Base-by-base conservation (phyloP, 1,140 invertebrate species). In the Zaprionus vittiger region DNA sequence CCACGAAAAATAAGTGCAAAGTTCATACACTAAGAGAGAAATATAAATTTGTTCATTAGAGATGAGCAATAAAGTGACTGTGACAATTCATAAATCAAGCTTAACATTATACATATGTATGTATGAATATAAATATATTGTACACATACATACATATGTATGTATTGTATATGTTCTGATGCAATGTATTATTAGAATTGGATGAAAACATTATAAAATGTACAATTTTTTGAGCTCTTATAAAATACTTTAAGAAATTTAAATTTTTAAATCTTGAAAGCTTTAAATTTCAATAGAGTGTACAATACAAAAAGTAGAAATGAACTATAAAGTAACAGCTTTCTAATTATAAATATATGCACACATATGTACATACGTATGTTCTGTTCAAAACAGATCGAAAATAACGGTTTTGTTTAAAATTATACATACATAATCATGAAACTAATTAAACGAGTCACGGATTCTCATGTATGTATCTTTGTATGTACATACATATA, bases 61-160 rank as follows among this genome's bases (percentile, higher is more conserved):
- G 47, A 65, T 65, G 62, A 55, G 31, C 62, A 65, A 20, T 26
- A 55, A 26, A 7, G 34, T 41, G 15, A 56, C 52, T 65, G 63
- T 22, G 62, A 55, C 17, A 41, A 55, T 47, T 9, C n/a, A 44
- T n/a, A 26, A 24, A 60, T 63, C 17, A 31, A 59, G 15, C 6
- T 14, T 59, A 20, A 31, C 14, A 37, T 11, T 20, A 24, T 24
- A 26, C 38, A 62, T 47, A 44, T 5, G n/a, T 62, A 38, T 63
- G 44, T 31, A 61, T 26, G 2, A 47, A 17, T 17, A 17, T 9
- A 55, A 47, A 20, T 54, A 57, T 20, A 72, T 62, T 24, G 20
- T 38, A 56, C 20, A 44, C 14, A 34, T 31, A n/a, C 14, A 28
- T 34, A 34, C 2, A 11, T 34, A 11, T 34, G 31, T 34, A 31